phyloP scores from a whole-genome alignment of 2,113 vertebrate genomes.

The Tapirus terrestris region DNA sequence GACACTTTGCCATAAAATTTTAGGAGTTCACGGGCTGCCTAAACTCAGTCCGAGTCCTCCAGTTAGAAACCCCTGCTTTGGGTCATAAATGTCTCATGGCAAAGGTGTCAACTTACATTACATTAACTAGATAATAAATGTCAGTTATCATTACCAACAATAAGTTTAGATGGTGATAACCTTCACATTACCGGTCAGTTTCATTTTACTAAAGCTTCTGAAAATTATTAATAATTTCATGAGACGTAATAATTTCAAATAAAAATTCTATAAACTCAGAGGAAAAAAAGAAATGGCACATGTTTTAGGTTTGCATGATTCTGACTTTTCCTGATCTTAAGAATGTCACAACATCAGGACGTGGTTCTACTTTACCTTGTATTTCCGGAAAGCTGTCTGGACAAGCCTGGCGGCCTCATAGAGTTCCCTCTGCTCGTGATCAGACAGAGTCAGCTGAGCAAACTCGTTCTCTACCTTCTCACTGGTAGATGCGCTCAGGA shows the following conservation, averaged over 20 bases:
- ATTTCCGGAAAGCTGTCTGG: slow-evolving; percentile 99
- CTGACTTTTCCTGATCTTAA: too few species aligned
- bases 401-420: slow-evolving; percentile 98
- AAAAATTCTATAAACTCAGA: not conserved
- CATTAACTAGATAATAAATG: not conserved
- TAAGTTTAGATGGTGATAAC: not conserved
- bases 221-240: not conserved
- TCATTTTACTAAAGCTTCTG: not conserved
- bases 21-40: not conserved
- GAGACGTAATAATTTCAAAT: not conserved
- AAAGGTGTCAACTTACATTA: not conserved
- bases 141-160: not conserved
- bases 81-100: not conserved
- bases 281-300: accelerated
- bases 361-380: slow-evolving; percentile 90
- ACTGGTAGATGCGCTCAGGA: slow-evolving; percentile 96
- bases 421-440: slow-evolving; percentile 98
- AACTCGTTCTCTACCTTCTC: slow-evolving; percentile 97
- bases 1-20: not conserved
- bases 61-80: not conserved
- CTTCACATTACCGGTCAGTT: not conserved
- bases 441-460: slow-evolving; percentile 97
- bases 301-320: accelerated
- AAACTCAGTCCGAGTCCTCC: not conserved
- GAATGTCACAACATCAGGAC: accelerated